These are phyloP conservation scores for Linnaemya vulpina DNA, from an alignment of 2,888 invertebrate species.

Conservation along the genomic window DNA sequence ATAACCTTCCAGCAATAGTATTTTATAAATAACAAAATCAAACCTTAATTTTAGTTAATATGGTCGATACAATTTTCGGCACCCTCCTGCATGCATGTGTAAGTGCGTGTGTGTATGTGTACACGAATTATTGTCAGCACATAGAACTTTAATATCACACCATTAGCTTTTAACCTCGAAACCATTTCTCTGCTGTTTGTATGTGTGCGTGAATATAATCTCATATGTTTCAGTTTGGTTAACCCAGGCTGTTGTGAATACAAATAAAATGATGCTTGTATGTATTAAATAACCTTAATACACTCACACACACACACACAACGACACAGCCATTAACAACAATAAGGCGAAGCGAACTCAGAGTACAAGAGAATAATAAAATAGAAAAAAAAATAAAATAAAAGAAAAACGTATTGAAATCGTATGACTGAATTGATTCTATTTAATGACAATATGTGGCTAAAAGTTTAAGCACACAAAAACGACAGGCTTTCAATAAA, in stretches of 20 bases:
- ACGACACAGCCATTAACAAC: conserved; percentile 49
- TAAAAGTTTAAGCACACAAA: conserved; percentile 57
- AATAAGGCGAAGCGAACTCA: conserved; percentile 11
- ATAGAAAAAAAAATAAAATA: not conserved
- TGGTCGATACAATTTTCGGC: not conserved
- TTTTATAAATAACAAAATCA: not conserved
- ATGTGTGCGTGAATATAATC: not conserved
- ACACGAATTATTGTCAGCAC: conserved; percentile 2
- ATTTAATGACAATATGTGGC: conserved; percentile 65
- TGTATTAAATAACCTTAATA: conserved; percentile 49
- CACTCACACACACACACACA: conserved; percentile 30
- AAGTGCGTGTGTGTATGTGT: not conserved
- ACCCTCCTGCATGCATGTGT: not conserved
- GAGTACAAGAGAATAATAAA: conserved; percentile 6
- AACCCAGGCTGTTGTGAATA: not conserved
- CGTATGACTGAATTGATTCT: conserved; percentile 62
- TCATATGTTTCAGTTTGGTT: conserved; percentile 13
- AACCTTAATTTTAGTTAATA: not conserved
- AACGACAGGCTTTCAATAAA: conserved; percentile 24
- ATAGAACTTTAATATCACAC: conserved; percentile 49
- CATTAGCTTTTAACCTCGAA: conserved; percentile 69
- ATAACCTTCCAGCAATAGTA: no score
- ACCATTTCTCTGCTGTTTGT: conserved; percentile 4
- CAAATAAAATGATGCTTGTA: conserved; percentile 47
- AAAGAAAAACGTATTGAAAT: conserved; percentile 39